These are phyloP conservation scores for Eurois occulta DNA, from an alignment of 2,888 invertebrate species.

Conservation along the genomic window DNA sequence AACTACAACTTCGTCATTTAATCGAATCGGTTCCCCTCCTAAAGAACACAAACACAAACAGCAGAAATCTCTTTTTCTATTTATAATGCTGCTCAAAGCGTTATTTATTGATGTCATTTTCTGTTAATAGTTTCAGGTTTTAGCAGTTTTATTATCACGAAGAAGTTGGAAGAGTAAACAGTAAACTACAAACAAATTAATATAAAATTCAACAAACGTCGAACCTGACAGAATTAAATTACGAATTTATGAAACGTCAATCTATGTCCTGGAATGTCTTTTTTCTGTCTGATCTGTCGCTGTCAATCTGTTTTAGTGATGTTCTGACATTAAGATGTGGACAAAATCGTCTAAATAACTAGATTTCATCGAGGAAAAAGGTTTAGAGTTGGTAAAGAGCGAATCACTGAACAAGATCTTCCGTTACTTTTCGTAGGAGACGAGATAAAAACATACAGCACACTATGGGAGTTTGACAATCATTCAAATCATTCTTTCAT, in stretches of 20 bases:
- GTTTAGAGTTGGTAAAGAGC: background rate
- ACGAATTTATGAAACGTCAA: conserved; percentile 3
- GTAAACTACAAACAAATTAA: background rate
- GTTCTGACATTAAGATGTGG: no score
- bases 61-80: conserved; percentile 76
- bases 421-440: no score
- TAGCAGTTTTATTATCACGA: background rate
- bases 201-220: background rate
- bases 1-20: conserved; percentile 76
- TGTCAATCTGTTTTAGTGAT: conserved; percentile 15
- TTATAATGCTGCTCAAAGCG: conserved; percentile 73
- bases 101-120: conserved; percentile 69
- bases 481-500: no score
- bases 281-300: background rate
- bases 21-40: conserved; percentile 65
- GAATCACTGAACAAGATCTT: no score
- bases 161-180: background rate
- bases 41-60: conserved; percentile 77
- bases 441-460: no score
- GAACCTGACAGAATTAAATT: background rate
- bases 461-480: no score
- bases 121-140: background rate
- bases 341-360: background rate
- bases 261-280: background rate
- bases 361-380: background rate